These are phyloP conservation scores for Drosophila willistoni DNA, from an alignment of 1,140 invertebrate species.

Conservation along the genomic window DNA sequence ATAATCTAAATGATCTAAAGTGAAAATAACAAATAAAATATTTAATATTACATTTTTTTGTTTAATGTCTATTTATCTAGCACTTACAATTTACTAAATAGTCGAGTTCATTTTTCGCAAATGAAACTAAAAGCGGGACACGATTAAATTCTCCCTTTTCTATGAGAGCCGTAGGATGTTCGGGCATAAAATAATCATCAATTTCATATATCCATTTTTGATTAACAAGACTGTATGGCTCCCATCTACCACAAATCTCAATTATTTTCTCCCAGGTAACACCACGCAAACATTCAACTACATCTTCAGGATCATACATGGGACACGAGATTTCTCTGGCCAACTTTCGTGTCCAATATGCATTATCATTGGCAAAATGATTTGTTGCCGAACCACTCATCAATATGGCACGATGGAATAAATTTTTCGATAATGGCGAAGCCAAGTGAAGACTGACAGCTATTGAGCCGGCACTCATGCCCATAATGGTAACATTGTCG, in stretches of 20 bases:
- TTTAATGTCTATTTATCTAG: neutral
- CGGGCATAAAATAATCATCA: constrained; percentile 52
- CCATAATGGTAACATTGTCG: constrained; percentile 84
- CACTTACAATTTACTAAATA: constrained; percentile 83
- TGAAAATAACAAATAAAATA: neutral
- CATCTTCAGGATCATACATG: constrained; percentile 47
- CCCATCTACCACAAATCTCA: constrained; percentile 51
- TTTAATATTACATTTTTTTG: neutral
- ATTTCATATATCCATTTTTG: constrained; percentile 80
- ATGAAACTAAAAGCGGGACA: constrained; percentile 87
- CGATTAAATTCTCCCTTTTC: constrained; percentile 84
- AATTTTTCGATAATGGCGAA: constrained; percentile 84
- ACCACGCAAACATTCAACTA: constrained; percentile 67
- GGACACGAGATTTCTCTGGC: constrained; percentile 63
- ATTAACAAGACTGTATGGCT: constrained; percentile 61
- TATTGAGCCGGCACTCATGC: constrained; percentile 85
- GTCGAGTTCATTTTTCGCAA: constrained; percentile 87
- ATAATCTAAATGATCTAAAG: constrained; percentile 51
- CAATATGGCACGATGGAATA: constrained; percentile 87
- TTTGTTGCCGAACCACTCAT: constrained; percentile 88
- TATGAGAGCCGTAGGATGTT: constrained; percentile 85
- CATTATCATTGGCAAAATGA: constrained; percentile 74
- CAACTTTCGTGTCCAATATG: constrained; percentile 61
- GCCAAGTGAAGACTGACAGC: constrained; percentile 84
- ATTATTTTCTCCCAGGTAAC: constrained; percentile 64